Evolutionary conservation across 2,113 vertebrate species (phyloP).

Genomic region (Terrapene triunguis): DNA sequence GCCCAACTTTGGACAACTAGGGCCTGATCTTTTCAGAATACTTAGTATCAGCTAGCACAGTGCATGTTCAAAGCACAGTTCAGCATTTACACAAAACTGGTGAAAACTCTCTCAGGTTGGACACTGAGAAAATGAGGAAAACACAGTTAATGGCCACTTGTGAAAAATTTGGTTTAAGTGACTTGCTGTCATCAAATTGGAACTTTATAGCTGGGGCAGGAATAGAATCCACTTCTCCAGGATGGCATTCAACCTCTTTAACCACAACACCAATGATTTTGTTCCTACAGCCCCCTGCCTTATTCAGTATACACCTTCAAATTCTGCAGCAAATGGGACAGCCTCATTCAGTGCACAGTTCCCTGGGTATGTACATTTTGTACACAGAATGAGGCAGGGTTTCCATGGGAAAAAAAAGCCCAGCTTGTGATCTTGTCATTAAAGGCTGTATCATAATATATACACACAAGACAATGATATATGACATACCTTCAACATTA

Average conservation of each 20-base stretch:
- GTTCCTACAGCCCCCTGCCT: background rate
- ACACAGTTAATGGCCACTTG: background rate
- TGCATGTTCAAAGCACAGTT: background rate
- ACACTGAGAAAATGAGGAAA: background rate
- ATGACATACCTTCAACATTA: background rate
- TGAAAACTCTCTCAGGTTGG: background rate
- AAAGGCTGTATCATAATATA: background rate
- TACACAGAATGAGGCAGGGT: background rate
- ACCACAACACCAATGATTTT: background rate
- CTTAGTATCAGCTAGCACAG: background rate
- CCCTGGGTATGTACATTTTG: background rate
- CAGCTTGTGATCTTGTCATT: background rate
- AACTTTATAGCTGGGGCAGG: background rate
- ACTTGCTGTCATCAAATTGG: background rate
- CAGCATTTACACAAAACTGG: background rate
- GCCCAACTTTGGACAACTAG: background rate
- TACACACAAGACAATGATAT: background rate
- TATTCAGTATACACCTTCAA: background rate
- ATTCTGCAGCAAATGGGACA: background rate
- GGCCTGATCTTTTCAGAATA: background rate
- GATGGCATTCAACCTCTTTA: background rate
- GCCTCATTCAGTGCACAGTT: background rate
- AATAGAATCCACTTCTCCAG: background rate
- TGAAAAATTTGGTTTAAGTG: background rate
- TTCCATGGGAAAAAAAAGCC: background rate